These are phyloP conservation scores for Aphaenogaster floridana DNA, from an alignment of 1,140 invertebrate genomes.

Conservation along the genomic window DNA sequence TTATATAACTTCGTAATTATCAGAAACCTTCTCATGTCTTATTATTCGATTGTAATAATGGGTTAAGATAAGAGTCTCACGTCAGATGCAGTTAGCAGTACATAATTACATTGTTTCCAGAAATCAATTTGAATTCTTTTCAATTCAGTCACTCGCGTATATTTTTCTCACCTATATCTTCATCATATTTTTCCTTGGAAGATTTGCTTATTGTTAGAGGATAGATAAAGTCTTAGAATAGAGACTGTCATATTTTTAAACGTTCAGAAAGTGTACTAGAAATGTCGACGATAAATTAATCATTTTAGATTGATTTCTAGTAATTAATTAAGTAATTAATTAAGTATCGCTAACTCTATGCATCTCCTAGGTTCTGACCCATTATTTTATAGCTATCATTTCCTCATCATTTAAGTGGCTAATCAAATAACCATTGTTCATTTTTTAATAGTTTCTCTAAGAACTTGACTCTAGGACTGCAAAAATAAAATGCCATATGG, in stretches of 20 bases:
- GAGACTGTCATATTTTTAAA: background rate
- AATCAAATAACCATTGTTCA: background rate
- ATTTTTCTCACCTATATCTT: background rate
- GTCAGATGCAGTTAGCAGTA: background rate
- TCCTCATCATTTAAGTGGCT: background rate
- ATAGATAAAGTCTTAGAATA: background rate
- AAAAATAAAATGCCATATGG: background rate
- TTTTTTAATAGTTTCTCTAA: background rate
- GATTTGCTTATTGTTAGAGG: background rate
- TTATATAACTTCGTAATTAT: conserved; percentile 7
- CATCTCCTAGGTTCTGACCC: background rate
- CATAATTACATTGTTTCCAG: background rate
- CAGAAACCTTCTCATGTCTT: background rate
- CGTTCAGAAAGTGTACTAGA: background rate
- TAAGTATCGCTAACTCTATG: background rate
- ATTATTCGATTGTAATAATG: background rate
- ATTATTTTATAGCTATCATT: background rate
- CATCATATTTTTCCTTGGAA: background rate
- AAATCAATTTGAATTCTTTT: background rate
- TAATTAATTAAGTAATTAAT: background rate
- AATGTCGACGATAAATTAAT: background rate
- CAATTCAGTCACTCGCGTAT: background rate
- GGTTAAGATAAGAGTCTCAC: background rate
- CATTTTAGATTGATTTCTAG: background rate
- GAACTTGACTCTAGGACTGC: background rate